Evolutionary conservation across 2,113 vertebrate species (phyloP), one percentile per base, ranked within the genome.

Genomic region (Coptodon bakossiorum): DNA sequence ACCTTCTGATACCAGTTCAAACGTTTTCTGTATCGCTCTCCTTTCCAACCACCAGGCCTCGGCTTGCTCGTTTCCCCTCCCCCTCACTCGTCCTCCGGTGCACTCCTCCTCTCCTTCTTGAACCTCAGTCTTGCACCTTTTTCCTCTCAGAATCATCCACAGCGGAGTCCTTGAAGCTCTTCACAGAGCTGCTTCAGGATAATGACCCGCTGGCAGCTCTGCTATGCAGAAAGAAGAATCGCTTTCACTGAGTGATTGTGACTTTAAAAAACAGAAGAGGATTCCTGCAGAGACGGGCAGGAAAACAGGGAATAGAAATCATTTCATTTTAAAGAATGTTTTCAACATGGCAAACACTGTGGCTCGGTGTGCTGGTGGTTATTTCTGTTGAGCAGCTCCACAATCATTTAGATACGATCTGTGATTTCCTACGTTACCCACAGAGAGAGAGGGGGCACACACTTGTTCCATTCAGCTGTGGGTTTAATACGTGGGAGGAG

Each of bases 41-140:
- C 85, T 87, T 92, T 89, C 83, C 85, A 91, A 88, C 89, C 89
- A 88, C 63, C 80, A 86, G 81, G 82, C 86, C 89, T 91, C 76
- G 3, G 7, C 50, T 82, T 45, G 4, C 54, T 45, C 1, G 4
- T 52, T 36, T n/a, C 63, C 22, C 89, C 91, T 90, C 85, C 85
- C 61, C 84, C 89, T 90, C 89, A 82, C 43, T 86, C 40, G 1
- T 57, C 88, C 90, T 86, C 81, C 13, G 4, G 4, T 76, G 71
- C 78, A 22, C 81, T 71, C 88, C 85, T 83, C 50, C 66, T 84
- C 66, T 56, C 36, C 63, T 66, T 29, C 66, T 50, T 78, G 24
- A 83, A 48, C 86, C 89, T 71, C 83, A 8, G 34, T 83, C 91
- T 85, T 86, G 86, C 84, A 82, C 86, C 63, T 85, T 80, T 85